Evolutionary conservation across 2,797 vertebrate species (phyloP).

Genomic region (Platalea minor): DNA sequence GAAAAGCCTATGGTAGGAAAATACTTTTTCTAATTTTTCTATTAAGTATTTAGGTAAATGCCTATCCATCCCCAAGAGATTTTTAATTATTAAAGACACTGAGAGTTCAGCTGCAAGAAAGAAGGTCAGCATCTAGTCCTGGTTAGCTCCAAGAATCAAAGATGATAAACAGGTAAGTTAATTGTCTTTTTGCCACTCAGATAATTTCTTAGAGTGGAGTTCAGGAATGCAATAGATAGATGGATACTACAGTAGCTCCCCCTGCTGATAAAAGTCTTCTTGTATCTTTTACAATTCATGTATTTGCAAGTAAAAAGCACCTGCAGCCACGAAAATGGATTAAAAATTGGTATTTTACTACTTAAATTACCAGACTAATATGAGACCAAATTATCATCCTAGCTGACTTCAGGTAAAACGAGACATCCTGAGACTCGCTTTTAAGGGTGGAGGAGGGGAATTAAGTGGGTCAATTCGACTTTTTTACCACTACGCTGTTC

Average conservation of each 20-base stretch:
- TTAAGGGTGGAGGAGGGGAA: neutral
- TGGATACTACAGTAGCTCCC: slow-evolving; percentile 54
- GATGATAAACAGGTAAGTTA: neutral
- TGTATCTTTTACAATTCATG: neutral
- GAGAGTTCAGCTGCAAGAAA: slow-evolving; percentile 46
- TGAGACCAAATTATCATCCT: neutral
- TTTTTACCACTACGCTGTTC: neutral
- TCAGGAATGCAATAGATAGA: neutral
- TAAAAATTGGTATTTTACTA: neutral
- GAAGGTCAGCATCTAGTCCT: neutral
- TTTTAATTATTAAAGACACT: slow-evolving; percentile 52
- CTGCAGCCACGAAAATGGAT: neutral
- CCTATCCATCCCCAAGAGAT: neutral
- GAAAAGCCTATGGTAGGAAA: neutral
- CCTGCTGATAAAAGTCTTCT: slow-evolving; percentile 51
- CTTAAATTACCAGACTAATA: neutral
- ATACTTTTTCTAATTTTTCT: neutral
- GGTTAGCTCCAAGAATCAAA: neutral
- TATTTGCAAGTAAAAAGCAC: neutral
- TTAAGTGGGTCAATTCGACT: neutral
- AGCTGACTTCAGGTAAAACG: rapidly evolving
- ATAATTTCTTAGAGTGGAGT: neutral
- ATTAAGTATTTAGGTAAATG: neutral
- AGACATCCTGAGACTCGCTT: neutral
- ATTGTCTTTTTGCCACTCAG: neutral